phyloP scores from a whole-genome alignment of 1,140 invertebrate species.

The Lordiphosa collinella region DNA sequence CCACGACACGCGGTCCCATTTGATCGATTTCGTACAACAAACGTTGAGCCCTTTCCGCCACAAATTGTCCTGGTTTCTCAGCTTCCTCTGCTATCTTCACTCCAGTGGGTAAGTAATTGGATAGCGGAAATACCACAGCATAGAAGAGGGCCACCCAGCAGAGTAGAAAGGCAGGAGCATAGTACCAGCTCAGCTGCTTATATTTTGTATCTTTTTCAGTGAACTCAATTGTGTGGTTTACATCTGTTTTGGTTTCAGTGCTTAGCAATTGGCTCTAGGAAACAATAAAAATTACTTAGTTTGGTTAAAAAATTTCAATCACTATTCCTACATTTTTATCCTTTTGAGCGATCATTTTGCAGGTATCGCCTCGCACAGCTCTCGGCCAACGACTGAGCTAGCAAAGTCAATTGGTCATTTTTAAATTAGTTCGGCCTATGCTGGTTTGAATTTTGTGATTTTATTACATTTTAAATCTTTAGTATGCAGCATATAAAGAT shows the following conservation, averaged over 20 bases:
- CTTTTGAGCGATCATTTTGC: not conserved
- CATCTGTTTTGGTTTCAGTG: not conserved
- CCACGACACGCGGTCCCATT: slow-evolving; percentile 85
- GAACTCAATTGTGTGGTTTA: not conserved
- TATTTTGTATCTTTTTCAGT: not conserved
- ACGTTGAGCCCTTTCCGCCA: slow-evolving; percentile 59
- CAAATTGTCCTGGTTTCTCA: slow-evolving; percentile 36
- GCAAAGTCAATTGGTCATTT: too few species aligned
- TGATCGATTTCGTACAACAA: slow-evolving; percentile 84
- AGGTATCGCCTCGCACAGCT: too few species aligned
- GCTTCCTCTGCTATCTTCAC: slow-evolving; percentile 34
- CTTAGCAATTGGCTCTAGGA: not conserved
- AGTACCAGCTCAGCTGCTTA: slow-evolving; percentile 33
- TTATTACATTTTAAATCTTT: too few species aligned
- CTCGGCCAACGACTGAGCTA: too few species aligned
- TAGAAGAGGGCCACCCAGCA: slow-evolving; percentile 61
- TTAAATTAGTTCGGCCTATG: too few species aligned
- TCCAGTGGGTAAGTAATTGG: slow-evolving; percentile 45
- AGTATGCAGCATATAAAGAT: too few species aligned
- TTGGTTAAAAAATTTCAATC: too few species aligned
- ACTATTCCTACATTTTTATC: not conserved
- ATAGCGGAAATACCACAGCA: slow-evolving; percentile 54
- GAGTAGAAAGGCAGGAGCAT: slow-evolving; percentile 46
- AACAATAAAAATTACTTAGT: too few species aligned
- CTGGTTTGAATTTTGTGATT: too few species aligned